These are phyloP conservation scores for Mythimna loreyi DNA, from an alignment of 2,888 invertebrate species.

Conservation along the genomic window DNA sequence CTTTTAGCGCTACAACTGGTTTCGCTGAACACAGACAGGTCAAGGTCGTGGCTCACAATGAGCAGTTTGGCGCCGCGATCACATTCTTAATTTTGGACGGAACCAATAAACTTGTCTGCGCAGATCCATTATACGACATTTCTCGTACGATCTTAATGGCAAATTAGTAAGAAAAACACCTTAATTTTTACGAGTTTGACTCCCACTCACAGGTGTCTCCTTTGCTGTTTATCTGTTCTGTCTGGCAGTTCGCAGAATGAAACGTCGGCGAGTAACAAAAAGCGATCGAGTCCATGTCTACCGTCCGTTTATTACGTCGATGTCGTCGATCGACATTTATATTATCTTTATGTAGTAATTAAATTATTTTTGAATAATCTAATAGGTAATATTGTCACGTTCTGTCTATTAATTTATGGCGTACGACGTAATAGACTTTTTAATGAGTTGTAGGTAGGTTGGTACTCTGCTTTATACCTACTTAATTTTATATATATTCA, in stretches of 20 bases:
- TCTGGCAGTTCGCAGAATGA: slow-evolving; percentile 68
- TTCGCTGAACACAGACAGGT: slow-evolving; percentile 81
- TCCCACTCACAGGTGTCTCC: slow-evolving; percentile 71
- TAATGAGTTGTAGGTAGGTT: slow-evolving; percentile 15
- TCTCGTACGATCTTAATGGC: slow-evolving; percentile 58
- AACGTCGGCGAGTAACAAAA: slow-evolving; percentile 41
- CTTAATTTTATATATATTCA: slow-evolving; percentile 17
- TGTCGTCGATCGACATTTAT: slow-evolving; percentile 42
- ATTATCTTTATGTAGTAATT: slow-evolving; percentile 48
- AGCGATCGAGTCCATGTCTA: slow-evolving; percentile 61
- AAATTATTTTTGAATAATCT: slow-evolving; percentile 50
- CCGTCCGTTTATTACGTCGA: slow-evolving; percentile 48
- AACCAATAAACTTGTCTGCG: slow-evolving; percentile 80
- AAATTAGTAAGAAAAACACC: slow-evolving; percentile 68
- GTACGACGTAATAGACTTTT: slow-evolving; percentile 37
- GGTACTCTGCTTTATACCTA: not conserved
- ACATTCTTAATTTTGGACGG: slow-evolving; percentile 76
- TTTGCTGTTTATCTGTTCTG: slow-evolving; percentile 65
- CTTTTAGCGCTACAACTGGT: slow-evolving; percentile 84
- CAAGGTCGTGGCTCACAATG: slow-evolving; percentile 83
- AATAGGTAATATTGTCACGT: slow-evolving; percentile 37
- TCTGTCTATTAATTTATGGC: slow-evolving; percentile 31
- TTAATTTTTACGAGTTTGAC: slow-evolving; percentile 71
- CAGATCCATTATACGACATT: slow-evolving; percentile 68
- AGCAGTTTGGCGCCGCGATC: slow-evolving; percentile 80